Conservation (phyloP, 1,140 invertebrate genomes). For the Zaprionus capensis region DNA sequence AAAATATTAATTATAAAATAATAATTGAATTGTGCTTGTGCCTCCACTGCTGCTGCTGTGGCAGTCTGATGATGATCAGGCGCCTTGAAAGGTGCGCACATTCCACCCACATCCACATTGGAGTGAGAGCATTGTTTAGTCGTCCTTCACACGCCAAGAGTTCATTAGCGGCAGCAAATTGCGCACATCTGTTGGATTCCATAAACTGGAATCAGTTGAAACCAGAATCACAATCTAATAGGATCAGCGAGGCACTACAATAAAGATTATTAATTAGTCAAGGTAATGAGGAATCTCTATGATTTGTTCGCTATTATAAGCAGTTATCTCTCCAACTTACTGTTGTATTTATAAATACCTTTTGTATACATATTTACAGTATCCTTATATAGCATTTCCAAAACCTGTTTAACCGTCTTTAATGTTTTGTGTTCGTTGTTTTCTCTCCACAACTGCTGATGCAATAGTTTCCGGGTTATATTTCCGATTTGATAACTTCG, state of each 20-base stretch:
- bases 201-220: slow-evolving; percentile 58
- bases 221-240: slow-evolving; percentile 62
- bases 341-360: too few relatives aligned
- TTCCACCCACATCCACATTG: neutral
- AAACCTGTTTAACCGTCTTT: too few relatives aligned
- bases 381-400: too few relatives aligned
- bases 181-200: slow-evolving; percentile 54
- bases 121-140: slow-evolving; percentile 49
- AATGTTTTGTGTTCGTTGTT: too few relatives aligned
- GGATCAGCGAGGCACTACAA: slow-evolving; percentile 41
- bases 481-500: neutral
- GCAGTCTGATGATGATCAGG: slow-evolving; percentile 30
- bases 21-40: slow-evolving; percentile 76
- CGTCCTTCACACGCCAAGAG: slow-evolving; percentile 63
- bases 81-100: slow-evolving; percentile 46
- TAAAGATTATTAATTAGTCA: slow-evolving; percentile 28
- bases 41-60: slow-evolving; percentile 27
- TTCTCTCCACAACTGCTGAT: too few relatives aligned
- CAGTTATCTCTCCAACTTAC: too few relatives aligned
- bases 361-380: too few relatives aligned
- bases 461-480: neutral
- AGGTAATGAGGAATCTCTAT: neutral
- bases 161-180: slow-evolving; percentile 62
- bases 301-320: neutral
- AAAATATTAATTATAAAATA: slow-evolving; percentile 84